phyloP scores from a whole-genome alignment of 2,113 vertebrate genomes.

The Parotia lawesii region DNA sequence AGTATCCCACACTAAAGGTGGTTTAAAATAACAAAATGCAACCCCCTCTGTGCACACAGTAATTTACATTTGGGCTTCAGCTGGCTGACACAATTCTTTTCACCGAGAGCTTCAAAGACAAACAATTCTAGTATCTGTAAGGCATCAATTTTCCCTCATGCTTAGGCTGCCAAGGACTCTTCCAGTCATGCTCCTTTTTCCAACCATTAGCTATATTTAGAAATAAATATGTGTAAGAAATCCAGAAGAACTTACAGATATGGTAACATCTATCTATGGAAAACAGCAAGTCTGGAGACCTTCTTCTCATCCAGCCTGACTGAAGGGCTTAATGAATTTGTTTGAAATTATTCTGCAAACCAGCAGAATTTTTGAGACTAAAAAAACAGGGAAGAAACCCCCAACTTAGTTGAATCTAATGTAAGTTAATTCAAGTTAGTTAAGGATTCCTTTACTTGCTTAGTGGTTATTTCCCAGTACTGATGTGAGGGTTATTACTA shows the following conservation, averaged over 20 bases:
- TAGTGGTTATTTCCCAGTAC: neutral
- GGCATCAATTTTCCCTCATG: neutral
- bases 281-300: neutral
- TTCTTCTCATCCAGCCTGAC: neutral
- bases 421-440: neutral
- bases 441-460: neutral
- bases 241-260: neutral
- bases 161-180: neutral
- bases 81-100: neutral
- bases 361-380: neutral
- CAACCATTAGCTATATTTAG: neutral
- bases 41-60: neutral
- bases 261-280: neutral
- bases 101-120: neutral
- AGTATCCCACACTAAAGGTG: fast-evolving
- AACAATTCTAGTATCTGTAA: neutral
- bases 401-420: neutral
- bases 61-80: neutral
- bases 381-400: neutral
- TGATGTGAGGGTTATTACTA: neutral
- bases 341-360: neutral
- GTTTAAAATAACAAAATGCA: neutral
- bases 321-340: neutral
- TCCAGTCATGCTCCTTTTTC: neutral
- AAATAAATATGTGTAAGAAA: neutral